Percentiles rank a stretch among this genome's conserved stretches.
phyloP scores from a whole-genome alignment of 1,140 invertebrate species.

The Aphis gossypii region DNA sequence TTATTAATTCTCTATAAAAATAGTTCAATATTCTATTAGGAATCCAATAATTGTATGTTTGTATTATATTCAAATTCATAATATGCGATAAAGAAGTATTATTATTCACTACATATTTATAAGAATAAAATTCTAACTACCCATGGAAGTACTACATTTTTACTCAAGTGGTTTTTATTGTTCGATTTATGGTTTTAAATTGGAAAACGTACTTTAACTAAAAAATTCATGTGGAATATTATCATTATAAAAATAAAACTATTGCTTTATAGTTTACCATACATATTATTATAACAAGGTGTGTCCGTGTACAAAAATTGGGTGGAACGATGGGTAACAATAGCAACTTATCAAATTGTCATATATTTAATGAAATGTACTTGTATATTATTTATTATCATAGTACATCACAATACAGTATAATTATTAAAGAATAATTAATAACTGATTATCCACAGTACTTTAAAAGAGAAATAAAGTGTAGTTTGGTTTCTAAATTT shows the following conservation, averaged over 20 bases:
- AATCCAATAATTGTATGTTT: not conserved
- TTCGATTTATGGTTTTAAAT: not conserved
- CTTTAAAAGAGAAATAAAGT: too few relatives aligned
- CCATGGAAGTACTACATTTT: not conserved
- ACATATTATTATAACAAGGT: not conserved
- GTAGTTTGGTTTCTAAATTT: too few relatives aligned
- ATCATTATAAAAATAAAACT: not conserved
- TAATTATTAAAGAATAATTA: too few relatives aligned
- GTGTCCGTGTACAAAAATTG: too few relatives aligned
- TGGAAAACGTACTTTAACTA: not conserved
- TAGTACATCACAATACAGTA: too few relatives aligned
- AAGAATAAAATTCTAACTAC: not conserved
- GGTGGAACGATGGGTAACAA: too few relatives aligned
- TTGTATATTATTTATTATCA: too few relatives aligned
- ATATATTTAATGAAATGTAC: too few relatives aligned
- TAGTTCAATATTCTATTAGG: not conserved
- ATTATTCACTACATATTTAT: not conserved
- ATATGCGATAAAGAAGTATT: not conserved
- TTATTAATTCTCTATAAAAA: not conserved
- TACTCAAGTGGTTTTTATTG: not conserved
- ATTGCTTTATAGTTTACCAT: not conserved
- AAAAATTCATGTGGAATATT: not conserved
- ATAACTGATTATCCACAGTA: too few relatives aligned
- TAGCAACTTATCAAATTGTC: too few relatives aligned
- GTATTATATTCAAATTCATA: not conserved